phyloP scores from a whole-genome alignment of 2,888 invertebrate species.

The Eucera pruinosa region DNA sequence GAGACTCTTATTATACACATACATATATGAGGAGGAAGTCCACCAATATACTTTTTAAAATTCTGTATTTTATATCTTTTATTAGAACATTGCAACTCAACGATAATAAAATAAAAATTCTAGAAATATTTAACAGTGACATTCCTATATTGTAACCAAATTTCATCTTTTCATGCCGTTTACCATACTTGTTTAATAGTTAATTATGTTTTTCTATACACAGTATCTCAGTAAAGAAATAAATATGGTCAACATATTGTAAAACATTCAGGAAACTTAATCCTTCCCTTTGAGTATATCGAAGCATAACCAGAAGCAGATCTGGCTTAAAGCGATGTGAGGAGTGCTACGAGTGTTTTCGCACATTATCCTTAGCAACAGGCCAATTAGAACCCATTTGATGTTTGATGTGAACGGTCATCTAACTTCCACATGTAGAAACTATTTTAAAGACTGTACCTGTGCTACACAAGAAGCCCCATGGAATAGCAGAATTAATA shows the following conservation, averaged over 20 bases:
- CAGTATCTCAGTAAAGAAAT: not conserved
- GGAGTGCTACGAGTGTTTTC: constrained; percentile 68
- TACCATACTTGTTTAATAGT: too few relatives aligned
- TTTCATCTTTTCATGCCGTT: too few relatives aligned
- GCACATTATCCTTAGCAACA: constrained; percentile 72
- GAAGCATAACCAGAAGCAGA: constrained; percentile 45
- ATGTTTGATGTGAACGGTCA: constrained; percentile 72
- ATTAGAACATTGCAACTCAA: not conserved
- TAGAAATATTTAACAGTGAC: too few relatives aligned
- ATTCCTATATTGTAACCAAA: too few relatives aligned
- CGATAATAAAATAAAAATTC: not conserved
- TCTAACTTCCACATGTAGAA: constrained; percentile 61
- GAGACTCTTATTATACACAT: too few relatives aligned
- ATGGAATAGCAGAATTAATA: constrained; percentile 42
- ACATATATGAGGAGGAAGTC: constrained; percentile 11
- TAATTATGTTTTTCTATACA: too few relatives aligned
- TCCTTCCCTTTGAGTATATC: constrained; percentile 21
- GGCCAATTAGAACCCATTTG: constrained; percentile 76
- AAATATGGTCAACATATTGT: not conserved
- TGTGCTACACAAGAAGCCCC: constrained; percentile 34
- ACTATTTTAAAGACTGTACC: constrained; percentile 43
- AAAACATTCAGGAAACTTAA: constrained; percentile 24
- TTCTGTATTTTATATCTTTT: not conserved
- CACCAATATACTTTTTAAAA: not conserved
- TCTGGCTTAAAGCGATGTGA: constrained; percentile 48